Evolutionary conservation across 2,797 vertebrate species (phyloP), one percentile per base, ranked within the genome.

Genomic region (Menidia menidia): DNA sequence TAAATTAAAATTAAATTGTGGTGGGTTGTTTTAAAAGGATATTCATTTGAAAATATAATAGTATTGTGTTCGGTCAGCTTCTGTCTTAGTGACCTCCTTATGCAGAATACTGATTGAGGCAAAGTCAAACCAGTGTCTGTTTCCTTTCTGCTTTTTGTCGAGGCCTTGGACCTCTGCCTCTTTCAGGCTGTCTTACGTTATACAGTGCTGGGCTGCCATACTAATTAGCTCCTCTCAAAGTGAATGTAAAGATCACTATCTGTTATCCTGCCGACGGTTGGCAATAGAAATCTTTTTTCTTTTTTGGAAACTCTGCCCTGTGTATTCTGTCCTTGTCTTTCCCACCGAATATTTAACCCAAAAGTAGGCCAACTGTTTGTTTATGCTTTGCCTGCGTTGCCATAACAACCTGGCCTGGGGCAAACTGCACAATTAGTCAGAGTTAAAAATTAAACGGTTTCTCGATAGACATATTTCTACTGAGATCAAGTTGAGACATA

Each of bases 391-490:
- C 77, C 67, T 75, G 83, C 70, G 91, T 92, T 91, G 78, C 79
- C 75, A 90, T 92, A 73, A 78, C 83, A 91, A 93, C 91, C 82
- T 90, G 89, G 84, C 90, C 88, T 62, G 65, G 51, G 1, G 41
- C 51, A 75, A 68, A 72, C 80, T 82, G 76, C 80, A 83, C 64
- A 82, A 80, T 75, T 81, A 84, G 84, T 81, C 80, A 50, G 67
- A 77, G 61, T 79, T 60, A 18, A 63, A 74, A 69, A 53, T 66
- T 60, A 58, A 68, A 67, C 1, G 39, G 39, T 69, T 78, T 73
- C 74, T 76, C 66, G 19, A 68, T 63, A 66, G 58, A 65, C 55
- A 0, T 13, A 68, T 71, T 73, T 68, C 51, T 51, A 11, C 12
- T 9, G 25, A 72, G 41, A 43, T 50, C 57, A 35, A 47, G 50